Base-by-base conservation (phyloP, 2,888 invertebrate species). In the Cabera pusaria region DNA sequence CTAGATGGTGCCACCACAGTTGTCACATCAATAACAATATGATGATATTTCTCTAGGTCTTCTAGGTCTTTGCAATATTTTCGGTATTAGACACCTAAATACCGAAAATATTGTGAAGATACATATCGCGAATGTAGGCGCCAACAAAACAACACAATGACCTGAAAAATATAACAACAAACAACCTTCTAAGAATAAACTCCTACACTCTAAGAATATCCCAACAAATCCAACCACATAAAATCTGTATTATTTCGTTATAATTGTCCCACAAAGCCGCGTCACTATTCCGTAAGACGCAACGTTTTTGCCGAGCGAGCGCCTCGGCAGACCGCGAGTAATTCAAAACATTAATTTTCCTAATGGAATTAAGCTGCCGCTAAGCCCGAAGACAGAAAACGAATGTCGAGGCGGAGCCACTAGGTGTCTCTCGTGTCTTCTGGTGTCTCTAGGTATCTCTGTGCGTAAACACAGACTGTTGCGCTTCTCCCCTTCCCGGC, bases 311-410 rank as follows among this genome's bases (percentile, higher is more conserved):
- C 38, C 43, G 35, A 44, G 49, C 43, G 26, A 49, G 47, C 52
- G 47, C 32, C 44, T 44, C 47, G 9, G 24, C 31, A 48, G 48
- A 53, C 50, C 53, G 65, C 63, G 64, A 45, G 76, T 86, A 83
- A 86, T 83, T 86, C 83, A 75, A 86, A 87, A 87, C 88, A 89
- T 88, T 89, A 87, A 90, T 89, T 89, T 88, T 82, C 81, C 75
- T 89, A 90, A 90, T 90, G 89, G 87, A 86, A 73, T 83, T 79
- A 86, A 80, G 73, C 72, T 72, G 65, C 60, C 63, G 71, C 72
- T 75, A 72, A 82, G 76, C 76, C 57, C 63, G 66, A 69, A 69
- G 76, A 75, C 77, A 73, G 73, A 69, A 69, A 69, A 70, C 65
- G 62, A 71, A 64, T 65, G 67, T 58, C 56, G 58, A 47, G 52